Percentiles rank a stretch among this genome's conserved stretches.
Conservation (phyloP, 2,888 invertebrate genomes). For the Reticulitermes lucifugus region DNA sequence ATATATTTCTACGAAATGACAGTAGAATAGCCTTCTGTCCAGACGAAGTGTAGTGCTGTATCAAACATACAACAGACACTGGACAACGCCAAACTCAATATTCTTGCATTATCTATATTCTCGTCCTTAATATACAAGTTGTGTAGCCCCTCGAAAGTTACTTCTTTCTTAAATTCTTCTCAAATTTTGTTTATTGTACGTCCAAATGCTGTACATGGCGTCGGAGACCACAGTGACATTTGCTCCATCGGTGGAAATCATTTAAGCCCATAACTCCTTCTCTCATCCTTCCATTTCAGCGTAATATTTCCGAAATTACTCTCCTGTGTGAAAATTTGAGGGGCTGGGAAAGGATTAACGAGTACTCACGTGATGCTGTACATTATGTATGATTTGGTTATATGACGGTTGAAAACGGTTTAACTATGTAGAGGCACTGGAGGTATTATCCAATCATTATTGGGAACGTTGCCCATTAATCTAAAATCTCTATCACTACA, state of each 20-base stretch:
- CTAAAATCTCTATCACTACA: slow-evolving; percentile 1
- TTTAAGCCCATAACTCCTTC: background rate
- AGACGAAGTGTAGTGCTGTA: too few relatives aligned
- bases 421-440: background rate
- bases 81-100: too few relatives aligned
- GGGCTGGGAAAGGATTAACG: background rate
- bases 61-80: too few relatives aligned
- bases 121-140: too few relatives aligned
- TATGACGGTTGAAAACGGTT: background rate
- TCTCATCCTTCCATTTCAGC: background rate
- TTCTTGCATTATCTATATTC: too few relatives aligned
- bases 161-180: too few relatives aligned
- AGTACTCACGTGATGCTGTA: background rate
- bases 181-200: too few relatives aligned
- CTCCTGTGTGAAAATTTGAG: background rate
- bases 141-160: too few relatives aligned
- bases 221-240: background rate
- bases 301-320: background rate
- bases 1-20: too few relatives aligned
- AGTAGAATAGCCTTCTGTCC: too few relatives aligned
- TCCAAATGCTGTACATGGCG: background rate
- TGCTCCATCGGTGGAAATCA: background rate
- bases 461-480: background rate
- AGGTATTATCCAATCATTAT: background rate
- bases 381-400: background rate